Percentiles rank a stretch among this genome's conserved stretches.
These are phyloP conservation scores for Dryobota labecula DNA, from an alignment of 2,888 invertebrate species.

Conservation along the genomic window DNA sequence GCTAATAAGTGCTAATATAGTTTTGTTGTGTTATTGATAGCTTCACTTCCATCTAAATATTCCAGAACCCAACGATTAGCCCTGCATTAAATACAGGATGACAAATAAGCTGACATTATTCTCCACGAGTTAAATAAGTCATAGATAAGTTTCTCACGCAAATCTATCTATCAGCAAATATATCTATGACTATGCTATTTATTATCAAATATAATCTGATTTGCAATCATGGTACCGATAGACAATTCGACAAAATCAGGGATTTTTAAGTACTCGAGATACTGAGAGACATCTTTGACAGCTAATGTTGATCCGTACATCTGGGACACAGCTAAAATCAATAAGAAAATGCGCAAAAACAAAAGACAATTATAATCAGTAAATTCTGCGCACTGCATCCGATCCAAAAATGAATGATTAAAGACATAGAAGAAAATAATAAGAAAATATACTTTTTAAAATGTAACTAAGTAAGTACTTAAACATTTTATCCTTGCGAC, in stretches of 20 bases:
- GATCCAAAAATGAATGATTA: background rate
- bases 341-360: background rate
- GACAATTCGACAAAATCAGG: background rate
- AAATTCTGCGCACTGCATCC: background rate
- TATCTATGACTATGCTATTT: background rate
- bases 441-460: background rate
- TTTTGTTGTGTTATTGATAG: background rate
- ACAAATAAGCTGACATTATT: background rate
- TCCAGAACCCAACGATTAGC: background rate
- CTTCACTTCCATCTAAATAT: background rate
- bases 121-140: background rate
- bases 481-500: background rate
- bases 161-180: constrained; percentile 1
- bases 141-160: constrained; percentile 1
- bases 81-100: background rate
- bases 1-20: background rate
- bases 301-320: background rate
- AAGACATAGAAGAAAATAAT: background rate
- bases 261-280: constrained; percentile 11
- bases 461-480: background rate
- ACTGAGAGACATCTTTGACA: constrained; percentile 9
- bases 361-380: background rate
- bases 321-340: background rate
- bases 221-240: background rate
- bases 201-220: constrained; percentile 6